These are phyloP conservation scores for Sycophila sp. DNA, from an alignment of 1,140 invertebrate species.

Conservation along the genomic window DNA sequence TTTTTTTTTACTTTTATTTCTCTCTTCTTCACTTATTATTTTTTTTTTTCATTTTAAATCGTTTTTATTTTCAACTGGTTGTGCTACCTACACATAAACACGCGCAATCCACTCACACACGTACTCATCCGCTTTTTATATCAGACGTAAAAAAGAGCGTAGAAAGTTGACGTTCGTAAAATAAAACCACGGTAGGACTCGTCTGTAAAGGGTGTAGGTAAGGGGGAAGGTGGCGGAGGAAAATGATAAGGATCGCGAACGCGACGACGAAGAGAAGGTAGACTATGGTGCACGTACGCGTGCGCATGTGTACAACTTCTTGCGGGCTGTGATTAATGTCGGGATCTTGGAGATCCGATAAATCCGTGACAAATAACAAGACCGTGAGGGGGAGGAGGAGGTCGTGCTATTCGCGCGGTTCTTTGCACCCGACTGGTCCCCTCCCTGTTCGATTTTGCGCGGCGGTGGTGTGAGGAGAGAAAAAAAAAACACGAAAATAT, in stretches of 20 bases:
- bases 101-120: too few species aligned
- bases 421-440: too few species aligned
- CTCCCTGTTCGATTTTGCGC: neutral
- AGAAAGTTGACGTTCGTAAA: constrained; percentile 3
- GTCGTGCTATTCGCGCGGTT: neutral
- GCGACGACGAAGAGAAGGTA: neutral
- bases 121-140: too few species aligned
- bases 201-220: neutral
- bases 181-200: neutral
- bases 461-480: neutral
- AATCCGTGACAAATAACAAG: constrained; percentile 21
- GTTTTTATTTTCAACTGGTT: too few species aligned
- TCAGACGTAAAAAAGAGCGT: neutral
- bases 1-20: neutral
- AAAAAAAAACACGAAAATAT: too few species aligned
- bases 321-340: constrained; percentile 9
- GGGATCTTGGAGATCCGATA: neutral
- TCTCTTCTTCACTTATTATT: neutral
- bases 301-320: neutral
- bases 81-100: too few species aligned
- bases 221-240: neutral
- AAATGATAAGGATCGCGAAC: neutral
- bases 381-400: neutral
- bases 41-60: neutral
- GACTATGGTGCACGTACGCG: neutral